Percentiles rank a stretch among this genome's conserved stretches.
These are phyloP conservation scores for Thumatha senex DNA, from an alignment of 2,888 invertebrate species.

Conservation along the genomic window DNA sequence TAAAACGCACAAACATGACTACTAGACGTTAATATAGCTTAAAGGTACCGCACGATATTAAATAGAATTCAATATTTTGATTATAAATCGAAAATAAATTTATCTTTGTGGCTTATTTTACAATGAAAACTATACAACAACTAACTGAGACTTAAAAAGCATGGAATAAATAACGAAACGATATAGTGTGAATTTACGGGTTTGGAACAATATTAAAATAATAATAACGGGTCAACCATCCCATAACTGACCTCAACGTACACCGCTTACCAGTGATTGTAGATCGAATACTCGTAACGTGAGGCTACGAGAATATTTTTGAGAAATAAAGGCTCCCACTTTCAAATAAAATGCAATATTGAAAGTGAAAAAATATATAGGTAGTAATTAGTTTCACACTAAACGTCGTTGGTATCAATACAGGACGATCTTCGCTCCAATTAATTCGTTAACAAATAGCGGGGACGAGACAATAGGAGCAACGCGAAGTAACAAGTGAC, in stretches of 20 bases:
- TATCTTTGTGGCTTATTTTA: no score
- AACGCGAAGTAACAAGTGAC: slow-evolving; percentile 30
- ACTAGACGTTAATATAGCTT: slow-evolving; percentile 1
- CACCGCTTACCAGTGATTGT: no score
- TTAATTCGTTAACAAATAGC: slow-evolving; percentile 69
- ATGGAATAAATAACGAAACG: no score
- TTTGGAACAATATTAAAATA: no score
- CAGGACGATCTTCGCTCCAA: slow-evolving; percentile 39
- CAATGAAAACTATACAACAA: neutral
- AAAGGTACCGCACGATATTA: neutral
- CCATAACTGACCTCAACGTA: no score
- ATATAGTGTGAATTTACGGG: no score
- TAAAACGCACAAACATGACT: slow-evolving; percentile 18
- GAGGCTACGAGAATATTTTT: no score
- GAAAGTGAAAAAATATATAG: neutral
- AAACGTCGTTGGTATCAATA: slow-evolving; percentile 5
- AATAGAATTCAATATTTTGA: neutral
- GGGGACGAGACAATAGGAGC: slow-evolving; percentile 44
- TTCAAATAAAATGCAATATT: neutral
- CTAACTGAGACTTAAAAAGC: neutral
- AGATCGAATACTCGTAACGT: no score
- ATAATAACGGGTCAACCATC: no score
- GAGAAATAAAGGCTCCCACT: neutral
- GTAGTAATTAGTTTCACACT: slow-evolving; percentile 6
- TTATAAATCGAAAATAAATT: neutral